phyloP scores from a whole-genome alignment of 1,140 invertebrate genomes.

The Magallana ariakensis region DNA sequence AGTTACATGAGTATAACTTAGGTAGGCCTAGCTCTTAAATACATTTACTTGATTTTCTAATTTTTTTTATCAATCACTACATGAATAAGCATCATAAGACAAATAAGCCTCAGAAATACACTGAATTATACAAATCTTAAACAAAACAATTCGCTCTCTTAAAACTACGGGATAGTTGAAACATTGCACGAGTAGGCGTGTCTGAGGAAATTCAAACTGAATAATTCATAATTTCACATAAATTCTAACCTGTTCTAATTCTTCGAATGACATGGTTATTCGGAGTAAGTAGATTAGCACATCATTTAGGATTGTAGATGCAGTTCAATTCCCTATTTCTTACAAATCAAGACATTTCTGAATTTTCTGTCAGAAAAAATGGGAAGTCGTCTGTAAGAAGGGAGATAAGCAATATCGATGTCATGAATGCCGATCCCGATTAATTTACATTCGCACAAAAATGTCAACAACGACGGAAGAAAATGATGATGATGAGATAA shows the following conservation, averaged over 20 bases:
- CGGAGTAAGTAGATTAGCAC: background rate
- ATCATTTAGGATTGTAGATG: background rate
- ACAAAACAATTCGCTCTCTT: too few species aligned
- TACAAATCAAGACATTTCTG: background rate
- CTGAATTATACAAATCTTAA: too few species aligned
- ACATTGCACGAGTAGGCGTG: background rate
- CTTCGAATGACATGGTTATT: conserved; percentile 53
- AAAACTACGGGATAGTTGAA: too few species aligned
- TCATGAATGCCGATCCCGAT: conserved; percentile 5
- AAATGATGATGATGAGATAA: conserved; percentile 24
- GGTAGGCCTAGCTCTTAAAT: too few species aligned
- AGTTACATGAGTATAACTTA: too few species aligned
- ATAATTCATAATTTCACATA: background rate
- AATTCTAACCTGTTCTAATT: conserved; percentile 46
- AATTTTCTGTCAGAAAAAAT: background rate
- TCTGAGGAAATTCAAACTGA: conserved; percentile 34
- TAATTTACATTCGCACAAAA: conserved; percentile 6
- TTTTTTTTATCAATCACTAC: too few species aligned
- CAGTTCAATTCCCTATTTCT: background rate
- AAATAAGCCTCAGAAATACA: too few species aligned
- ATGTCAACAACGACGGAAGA: conserved; percentile 43
- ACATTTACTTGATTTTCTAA: too few species aligned
- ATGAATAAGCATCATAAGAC: too few species aligned
- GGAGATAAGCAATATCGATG: background rate
- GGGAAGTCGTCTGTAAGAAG: conserved; percentile 39